These are phyloP conservation scores for Lordiphosa collinella DNA, from an alignment of 1,140 invertebrate genomes.

Conservation along the genomic window DNA sequence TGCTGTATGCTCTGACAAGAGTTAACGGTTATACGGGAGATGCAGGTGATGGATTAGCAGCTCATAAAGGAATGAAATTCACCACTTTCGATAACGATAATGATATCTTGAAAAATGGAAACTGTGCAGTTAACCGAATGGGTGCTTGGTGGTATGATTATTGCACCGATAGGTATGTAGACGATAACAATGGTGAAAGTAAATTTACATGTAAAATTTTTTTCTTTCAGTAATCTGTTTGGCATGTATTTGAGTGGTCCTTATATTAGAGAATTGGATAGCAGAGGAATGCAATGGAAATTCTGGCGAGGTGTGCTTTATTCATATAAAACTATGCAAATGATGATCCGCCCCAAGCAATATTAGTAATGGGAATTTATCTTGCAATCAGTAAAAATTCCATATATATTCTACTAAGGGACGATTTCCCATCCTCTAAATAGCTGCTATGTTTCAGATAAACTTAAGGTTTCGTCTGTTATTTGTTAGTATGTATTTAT, in stretches of 20 bases:
- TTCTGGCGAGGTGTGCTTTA: background rate
- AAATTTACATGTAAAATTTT: no score
- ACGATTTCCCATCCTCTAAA: no score
- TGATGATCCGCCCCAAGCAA: conserved; percentile 1
- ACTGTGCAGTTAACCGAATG: background rate
- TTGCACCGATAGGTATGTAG: conserved; percentile 2
- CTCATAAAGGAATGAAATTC: background rate
- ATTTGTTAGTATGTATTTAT: no score
- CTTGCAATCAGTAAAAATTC: no score
- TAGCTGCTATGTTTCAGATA: no score
- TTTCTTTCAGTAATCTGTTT: conserved; percentile 1
- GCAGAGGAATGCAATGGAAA: background rate
- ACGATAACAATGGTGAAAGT: no score
- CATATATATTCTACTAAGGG: no score
- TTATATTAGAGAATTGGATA: background rate
- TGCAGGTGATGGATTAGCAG: background rate
- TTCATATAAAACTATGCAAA: background rate
- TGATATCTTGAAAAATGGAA: background rate
- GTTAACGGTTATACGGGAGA: background rate
- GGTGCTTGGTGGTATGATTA: conserved; percentile 2
- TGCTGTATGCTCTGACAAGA: background rate
- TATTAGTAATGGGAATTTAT: no score
- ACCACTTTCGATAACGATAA: conserved; percentile 2
- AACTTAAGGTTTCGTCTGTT: no score
- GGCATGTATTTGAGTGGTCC: background rate